Conservation (phyloP, 1,140 invertebrate genomes). For the Apocrypta bakeri region DNA sequence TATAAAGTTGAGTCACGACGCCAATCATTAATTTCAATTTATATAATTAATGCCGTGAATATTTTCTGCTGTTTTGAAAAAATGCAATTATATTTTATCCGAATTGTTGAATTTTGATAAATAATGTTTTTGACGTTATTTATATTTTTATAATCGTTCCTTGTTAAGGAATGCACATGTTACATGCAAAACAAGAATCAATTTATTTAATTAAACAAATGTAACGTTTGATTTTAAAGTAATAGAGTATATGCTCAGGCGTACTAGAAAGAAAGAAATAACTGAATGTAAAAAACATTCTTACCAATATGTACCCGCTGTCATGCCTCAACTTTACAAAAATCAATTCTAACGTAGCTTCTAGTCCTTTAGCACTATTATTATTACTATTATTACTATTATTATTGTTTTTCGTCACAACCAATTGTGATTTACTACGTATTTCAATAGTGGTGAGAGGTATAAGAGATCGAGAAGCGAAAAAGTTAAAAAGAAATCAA, state of each 20-base stretch:
- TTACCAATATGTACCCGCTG: not conserved
- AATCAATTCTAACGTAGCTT: slow-evolving; percentile 64
- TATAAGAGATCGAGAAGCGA: not conserved
- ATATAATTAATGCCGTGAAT: not conserved
- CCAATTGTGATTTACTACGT: slow-evolving; percentile 54
- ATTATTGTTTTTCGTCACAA: slow-evolving; percentile 57
- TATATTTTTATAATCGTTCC: not conserved
- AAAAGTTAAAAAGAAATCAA: slow-evolving; percentile 28
- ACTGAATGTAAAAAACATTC: slow-evolving; percentile 7
- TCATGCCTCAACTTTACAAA: slow-evolving; percentile 46
- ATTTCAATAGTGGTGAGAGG: slow-evolving; percentile 48
- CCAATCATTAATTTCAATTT: slow-evolving; percentile 18
- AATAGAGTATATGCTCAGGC: not conserved
- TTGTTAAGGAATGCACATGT: not conserved
- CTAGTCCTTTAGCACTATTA: slow-evolving; percentile 69
- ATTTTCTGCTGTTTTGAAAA: slow-evolving; percentile 2
- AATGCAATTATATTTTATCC: not conserved
- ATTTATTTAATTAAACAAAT: not conserved
- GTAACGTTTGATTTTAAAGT: slow-evolving; percentile 14
- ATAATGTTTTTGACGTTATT: not conserved
- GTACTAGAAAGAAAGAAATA: slow-evolving; percentile 12
- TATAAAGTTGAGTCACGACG: slow-evolving; percentile 38
- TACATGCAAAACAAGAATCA: slow-evolving; percentile 37
- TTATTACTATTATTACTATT: slow-evolving; percentile 41
- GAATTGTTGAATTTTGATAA: not conserved